Conservation (phyloP, 2,888 invertebrate species). For the Hydriomena furcata region DNA sequence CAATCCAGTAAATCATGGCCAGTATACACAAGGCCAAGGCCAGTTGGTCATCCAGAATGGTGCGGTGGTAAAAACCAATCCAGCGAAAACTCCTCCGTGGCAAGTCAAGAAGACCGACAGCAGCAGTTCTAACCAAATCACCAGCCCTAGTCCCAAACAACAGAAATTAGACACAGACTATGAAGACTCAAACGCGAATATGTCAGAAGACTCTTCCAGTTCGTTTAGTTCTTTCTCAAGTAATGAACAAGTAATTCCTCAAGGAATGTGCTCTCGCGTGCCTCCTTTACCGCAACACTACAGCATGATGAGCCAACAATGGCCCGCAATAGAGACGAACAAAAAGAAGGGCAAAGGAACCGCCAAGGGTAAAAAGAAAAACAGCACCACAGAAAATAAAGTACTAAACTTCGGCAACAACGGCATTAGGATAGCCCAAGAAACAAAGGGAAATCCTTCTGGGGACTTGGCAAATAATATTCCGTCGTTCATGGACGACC, state of each 20-base stretch:
- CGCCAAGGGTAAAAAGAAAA: slow-evolving; percentile 81
- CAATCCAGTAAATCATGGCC: slow-evolving; percentile 58
- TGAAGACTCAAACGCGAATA: slow-evolving; percentile 62
- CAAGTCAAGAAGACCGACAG: slow-evolving; percentile 76
- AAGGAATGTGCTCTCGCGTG: slow-evolving; percentile 86
- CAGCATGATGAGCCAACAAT: slow-evolving; percentile 74
- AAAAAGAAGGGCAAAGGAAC: slow-evolving; percentile 84
- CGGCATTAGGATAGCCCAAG: slow-evolving; percentile 62
- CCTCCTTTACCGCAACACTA: slow-evolving; percentile 89
- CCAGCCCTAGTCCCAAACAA: slow-evolving; percentile 64
- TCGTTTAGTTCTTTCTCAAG: slow-evolving; percentile 60
- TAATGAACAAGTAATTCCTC: slow-evolving; percentile 65
- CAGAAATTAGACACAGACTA: slow-evolving; percentile 67
- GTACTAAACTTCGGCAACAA: slow-evolving; percentile 57
- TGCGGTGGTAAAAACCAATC: slow-evolving; percentile 76
- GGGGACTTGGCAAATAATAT: slow-evolving; percentile 81
- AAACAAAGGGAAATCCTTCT: slow-evolving; percentile 68
- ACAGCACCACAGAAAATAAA: slow-evolving; percentile 58
- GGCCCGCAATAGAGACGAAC: slow-evolving; percentile 63
- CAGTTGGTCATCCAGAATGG: slow-evolving; percentile 77
- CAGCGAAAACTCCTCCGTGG: slow-evolving; percentile 84
- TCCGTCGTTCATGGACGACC: slow-evolving; percentile 96
- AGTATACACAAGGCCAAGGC: slow-evolving; percentile 66
- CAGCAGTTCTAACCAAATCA: slow-evolving; percentile 50
- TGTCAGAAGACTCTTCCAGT: slow-evolving; percentile 65